A percentile compares a stretch with the other conserved stretches of the same genome.
Evolutionary conservation across 2,797 vertebrate species (phyloP).

Genomic region (Remorina albescens): DNA sequence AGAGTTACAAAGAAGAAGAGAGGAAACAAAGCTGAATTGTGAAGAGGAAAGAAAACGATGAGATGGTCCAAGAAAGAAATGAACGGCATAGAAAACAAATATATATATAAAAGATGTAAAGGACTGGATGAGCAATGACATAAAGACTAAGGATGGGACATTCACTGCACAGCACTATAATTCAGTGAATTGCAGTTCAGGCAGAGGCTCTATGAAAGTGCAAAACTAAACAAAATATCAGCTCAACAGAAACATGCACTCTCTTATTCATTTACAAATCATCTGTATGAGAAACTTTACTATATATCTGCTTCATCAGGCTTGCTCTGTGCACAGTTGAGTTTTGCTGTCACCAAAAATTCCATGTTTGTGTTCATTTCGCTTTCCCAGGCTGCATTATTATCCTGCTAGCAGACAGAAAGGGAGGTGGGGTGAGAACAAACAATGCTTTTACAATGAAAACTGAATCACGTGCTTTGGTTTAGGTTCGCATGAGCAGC

Average conservation of each 20-base stretch:
- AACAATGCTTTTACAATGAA: neutral
- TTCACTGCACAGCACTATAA: neutral
- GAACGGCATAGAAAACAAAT: neutral
- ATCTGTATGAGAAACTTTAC: neutral
- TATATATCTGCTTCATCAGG: neutral
- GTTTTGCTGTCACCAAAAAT: neutral
- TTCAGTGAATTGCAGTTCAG: neutral
- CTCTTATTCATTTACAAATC: neutral
- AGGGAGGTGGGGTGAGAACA: neutral
- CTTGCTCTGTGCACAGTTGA: neutral
- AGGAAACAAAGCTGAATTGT: neutral
- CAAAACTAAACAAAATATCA: neutral
- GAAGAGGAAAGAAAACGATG: constrained; percentile 21
- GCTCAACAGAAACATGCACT: neutral
- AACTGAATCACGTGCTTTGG: too few relatives aligned
- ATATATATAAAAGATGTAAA: neutral
- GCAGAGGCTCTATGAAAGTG: neutral
- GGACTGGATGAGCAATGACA: constrained; percentile 2
- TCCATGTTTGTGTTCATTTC: neutral
- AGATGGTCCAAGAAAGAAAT: constrained; percentile 1
- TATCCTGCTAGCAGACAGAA: neutral
- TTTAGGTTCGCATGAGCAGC: too few relatives aligned
- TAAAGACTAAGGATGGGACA: neutral
- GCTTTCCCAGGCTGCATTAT: neutral
- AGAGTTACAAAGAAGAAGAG: constrained; percentile 4